Conservation (phyloP, 2,113 vertebrate species). For the Furnarius figulus region DNA sequence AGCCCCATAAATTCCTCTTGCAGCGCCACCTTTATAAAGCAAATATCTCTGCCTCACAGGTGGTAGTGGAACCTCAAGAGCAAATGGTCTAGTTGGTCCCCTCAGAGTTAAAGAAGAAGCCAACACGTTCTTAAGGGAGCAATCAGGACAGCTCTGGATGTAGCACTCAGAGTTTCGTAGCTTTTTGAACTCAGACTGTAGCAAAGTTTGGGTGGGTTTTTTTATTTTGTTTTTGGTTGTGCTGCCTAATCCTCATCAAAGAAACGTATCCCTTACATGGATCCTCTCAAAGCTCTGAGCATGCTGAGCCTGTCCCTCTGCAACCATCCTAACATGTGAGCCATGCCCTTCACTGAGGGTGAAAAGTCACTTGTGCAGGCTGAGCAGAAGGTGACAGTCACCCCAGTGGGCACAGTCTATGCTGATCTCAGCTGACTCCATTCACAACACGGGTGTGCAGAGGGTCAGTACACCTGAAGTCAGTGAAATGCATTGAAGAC, state of each 20-base stretch:
- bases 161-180: not conserved
- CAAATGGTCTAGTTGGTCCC: not conserved
- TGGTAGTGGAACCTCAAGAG: not conserved
- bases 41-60: not conserved
- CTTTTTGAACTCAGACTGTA: not conserved
- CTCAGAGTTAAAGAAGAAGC: not conserved
- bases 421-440: not conserved
- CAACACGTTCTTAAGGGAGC: not conserved
- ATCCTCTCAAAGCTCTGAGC: not conserved
- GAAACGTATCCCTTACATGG: not conserved
- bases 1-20: not conserved
- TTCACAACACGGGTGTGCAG: not conserved
- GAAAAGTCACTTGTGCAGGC: not conserved
- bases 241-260: not conserved
- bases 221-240: not conserved
- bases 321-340: not conserved
- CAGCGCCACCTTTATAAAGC: not conserved
- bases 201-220: accelerated
- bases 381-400: not conserved
- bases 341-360: not conserved
- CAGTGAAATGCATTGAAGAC: not conserved
- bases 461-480: not conserved
- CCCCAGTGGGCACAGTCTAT: not conserved
- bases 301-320: not conserved
- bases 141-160: not conserved